Evolutionary conservation across 2,113 vertebrate genomes (phyloP), one percentile per base, ranked within the genome.

Genomic region (Strix uralensis): DNA sequence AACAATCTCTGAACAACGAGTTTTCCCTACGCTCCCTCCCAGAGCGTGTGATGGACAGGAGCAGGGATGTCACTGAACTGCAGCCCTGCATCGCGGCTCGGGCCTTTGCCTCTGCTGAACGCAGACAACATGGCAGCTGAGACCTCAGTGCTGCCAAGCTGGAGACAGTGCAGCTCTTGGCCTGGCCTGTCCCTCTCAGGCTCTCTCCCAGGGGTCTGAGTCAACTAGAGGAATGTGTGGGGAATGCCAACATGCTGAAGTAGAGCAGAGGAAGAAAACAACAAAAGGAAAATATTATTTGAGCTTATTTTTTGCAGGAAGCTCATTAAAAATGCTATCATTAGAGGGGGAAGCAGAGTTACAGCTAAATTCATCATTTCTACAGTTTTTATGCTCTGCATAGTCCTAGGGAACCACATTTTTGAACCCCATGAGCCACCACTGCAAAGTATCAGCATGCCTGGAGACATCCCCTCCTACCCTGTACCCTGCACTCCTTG

Each of bases 221-320:
- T 95, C 92, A 96, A 34, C 11, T 1, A 32, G 23, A 96, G 91
- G 92, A 96, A 96, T 94, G 94, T 6, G 34, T 36, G 67, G 67
- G 49, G 82, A 82, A 73, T 70, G 95, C 95, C 94, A 96, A 12
- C 34, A 32, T 1, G 3, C 79, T 86, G 46, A 72, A 85, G 81
- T 36, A 49, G 40, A 82, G 82, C 52, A 65, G 49, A 47, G 49
- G 63, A 92, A 52, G 46, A 92, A 94, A 95, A 92, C 82, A 94
- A 72, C 82, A 66, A 88, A 80, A 93, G 67, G 36, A 92, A 90
- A 92, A 86, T 15, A 54, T 55, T 71, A 51, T 57, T 80, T 49
- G 46, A 27, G 30, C 21, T 86, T 71, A 4, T 34, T 79, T 86
- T 72, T n/a, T 46, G 6, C 8, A 17, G 47, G 46, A 82, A 80